Conservation (phyloP, 2,888 invertebrate genomes). For the Hartigia nigra region DNA sequence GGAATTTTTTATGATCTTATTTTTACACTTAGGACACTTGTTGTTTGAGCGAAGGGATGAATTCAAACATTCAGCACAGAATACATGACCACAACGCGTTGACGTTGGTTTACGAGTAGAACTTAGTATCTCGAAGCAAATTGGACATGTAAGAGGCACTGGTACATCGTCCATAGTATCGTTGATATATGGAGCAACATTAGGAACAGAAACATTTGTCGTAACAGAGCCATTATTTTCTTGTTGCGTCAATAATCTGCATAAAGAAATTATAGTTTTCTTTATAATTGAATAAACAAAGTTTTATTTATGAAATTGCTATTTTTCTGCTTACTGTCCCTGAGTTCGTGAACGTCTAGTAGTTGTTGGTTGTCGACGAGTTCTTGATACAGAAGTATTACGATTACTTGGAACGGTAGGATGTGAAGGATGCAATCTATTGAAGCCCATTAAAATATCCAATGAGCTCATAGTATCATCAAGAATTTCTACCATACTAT, state of each 20-base stretch:
- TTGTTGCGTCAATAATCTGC: background rate
- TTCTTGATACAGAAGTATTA: background rate
- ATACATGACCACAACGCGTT: conserved; percentile 54
- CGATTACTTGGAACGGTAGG: background rate
- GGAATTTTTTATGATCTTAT: conserved; percentile 28
- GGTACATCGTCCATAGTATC: conserved; percentile 22
- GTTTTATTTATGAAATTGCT: background rate
- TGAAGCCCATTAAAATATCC: background rate
- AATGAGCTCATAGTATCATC: background rate
- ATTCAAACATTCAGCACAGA: conserved; percentile 46
- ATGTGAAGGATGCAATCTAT: background rate
- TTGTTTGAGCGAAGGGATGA: conserved; percentile 18
- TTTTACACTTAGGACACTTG: conserved; percentile 51
- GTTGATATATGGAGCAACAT: conserved; percentile 21
- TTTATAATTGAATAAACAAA: background rate
- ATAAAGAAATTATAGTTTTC: background rate
- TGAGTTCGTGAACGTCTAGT: background rate
- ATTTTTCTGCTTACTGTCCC: background rate
- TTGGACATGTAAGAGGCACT: conserved; percentile 41
- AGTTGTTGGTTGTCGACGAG: background rate
- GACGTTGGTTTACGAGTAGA: conserved; percentile 42
- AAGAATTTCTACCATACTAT: background rate
- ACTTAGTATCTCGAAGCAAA: conserved; percentile 47
- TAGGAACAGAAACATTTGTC: background rate
- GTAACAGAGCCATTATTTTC: background rate